These are phyloP conservation scores for Caradrina clavipalpis DNA, from an alignment of 2,888 invertebrate species.

Conservation along the genomic window DNA sequence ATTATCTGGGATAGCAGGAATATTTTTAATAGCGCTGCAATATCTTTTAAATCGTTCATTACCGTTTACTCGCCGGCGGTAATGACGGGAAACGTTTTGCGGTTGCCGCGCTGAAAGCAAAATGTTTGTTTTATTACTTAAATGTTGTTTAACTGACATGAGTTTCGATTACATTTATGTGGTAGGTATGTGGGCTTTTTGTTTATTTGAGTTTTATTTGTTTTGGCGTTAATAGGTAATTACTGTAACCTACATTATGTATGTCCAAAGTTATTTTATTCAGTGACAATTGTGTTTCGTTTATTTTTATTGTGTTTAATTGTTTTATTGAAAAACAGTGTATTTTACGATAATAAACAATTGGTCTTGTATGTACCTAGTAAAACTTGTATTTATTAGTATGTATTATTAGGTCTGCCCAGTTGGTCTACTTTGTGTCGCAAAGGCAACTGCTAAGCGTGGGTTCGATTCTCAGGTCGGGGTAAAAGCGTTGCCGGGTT, in stretches of 20 bases:
- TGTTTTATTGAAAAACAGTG: neutral
- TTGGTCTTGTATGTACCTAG: too few relatives aligned
- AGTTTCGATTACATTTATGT: conserved; percentile 42
- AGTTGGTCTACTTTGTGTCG: too few relatives aligned
- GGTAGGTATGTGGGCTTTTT: conserved; percentile 5
- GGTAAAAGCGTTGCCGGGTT: too few relatives aligned
- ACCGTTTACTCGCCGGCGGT: conserved; percentile 42
- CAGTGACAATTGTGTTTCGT: neutral
- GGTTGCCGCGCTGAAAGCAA: conserved; percentile 19
- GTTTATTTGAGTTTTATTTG: conserved; percentile 14
- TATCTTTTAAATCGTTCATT: conserved; percentile 62
- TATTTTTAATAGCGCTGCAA: conserved; percentile 60
- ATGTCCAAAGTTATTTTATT: neutral
- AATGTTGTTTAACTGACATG: conserved; percentile 36
- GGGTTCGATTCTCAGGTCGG: too few relatives aligned
- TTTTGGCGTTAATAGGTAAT: neutral
- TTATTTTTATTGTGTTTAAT: neutral
- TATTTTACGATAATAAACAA: too few relatives aligned
- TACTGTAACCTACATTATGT: neutral
- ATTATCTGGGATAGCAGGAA: conserved; percentile 56
- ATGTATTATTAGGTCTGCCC: too few relatives aligned
- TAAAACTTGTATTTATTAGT: too few relatives aligned
- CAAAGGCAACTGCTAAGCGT: too few relatives aligned
- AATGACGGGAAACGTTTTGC: conserved; percentile 47
- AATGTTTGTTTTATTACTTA: conserved; percentile 54